Conservation (phyloP, 1,140 invertebrate genomes). For the Lepidurus arcticus region DNA sequence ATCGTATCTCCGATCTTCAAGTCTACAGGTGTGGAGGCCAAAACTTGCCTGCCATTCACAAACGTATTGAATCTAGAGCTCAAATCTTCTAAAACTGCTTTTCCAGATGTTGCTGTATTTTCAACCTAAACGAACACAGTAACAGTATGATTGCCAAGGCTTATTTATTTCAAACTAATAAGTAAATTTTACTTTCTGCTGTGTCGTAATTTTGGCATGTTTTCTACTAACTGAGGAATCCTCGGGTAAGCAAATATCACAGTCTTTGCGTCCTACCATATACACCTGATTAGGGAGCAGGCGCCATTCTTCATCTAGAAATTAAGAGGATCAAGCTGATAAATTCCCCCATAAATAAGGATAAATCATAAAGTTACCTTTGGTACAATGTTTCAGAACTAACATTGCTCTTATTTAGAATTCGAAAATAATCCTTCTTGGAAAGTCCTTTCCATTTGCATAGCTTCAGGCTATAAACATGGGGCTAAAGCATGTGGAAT, state of each 20-base stretch:
- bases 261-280: neutral
- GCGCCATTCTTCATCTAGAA: neutral
- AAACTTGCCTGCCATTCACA: neutral
- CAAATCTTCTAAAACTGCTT: neutral
- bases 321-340: neutral
- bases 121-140: neutral
- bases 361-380: neutral
- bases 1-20: neutral
- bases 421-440: neutral
- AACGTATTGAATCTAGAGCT: neutral
- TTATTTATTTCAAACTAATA: neutral
- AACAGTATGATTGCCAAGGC: neutral
- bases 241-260: neutral
- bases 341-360: neutral
- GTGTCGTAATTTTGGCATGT: neutral
- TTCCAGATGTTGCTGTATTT: neutral
- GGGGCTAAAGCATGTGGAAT: neutral
- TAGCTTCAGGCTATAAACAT: neutral
- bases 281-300: neutral
- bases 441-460: neutral
- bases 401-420: neutral
- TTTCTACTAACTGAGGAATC: neutral
- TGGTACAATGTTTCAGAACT: neutral
- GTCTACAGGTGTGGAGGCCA: neutral
- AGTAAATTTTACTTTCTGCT: neutral